Base-by-base conservation (phyloP, 2,113 vertebrate species). In the Cyphomyrus discorhynchus region DNA sequence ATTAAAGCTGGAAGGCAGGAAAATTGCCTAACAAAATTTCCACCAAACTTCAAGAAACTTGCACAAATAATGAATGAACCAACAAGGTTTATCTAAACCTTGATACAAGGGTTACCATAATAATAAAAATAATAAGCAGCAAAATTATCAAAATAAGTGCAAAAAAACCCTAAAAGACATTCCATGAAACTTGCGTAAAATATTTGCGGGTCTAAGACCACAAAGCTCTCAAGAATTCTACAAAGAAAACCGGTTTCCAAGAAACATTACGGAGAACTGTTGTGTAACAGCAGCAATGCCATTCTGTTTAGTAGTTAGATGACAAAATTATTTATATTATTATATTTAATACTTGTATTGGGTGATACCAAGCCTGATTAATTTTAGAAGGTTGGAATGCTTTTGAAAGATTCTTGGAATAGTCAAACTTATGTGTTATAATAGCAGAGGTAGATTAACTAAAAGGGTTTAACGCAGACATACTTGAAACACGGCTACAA, bases 51-150 rank as follows among this genome's bases (percentile, higher is more conserved):
- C 17, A 39, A 80, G 35, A 80, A 80, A 77, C 24, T 62, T 24
- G 24, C 17, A 19, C 74, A 80, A 80, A 80, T 80, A 80, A 80
- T 80, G 35, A 42, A 35, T 80, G 74, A 80, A 80, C 74, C 74
- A 80, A 42, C 74, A 80, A 80, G 74, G 74, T 80, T 80, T 39
- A 42, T 70, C 27, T 70, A 80, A 80, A 80, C 74, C 74, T 80
- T 80, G 74, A 80, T 80, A 80, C 74, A 80, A 80, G 74, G 74
- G 35, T 80, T 80, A 19, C 10, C 11, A 80, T 80, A 77, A 77
- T 77, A 77, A 77, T 58, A n/a, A 62, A 62, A 62, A n/a, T 58
- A 42, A 77, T 17, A 42, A 39, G 74, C 74, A 35, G 17, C 31
- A 80, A 80, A 39, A 80, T 42, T 0, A 80, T 80, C 39, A 80